phyloP scores from a whole-genome alignment of 2,797 vertebrate genomes.

The Nothura maculosa region DNA sequence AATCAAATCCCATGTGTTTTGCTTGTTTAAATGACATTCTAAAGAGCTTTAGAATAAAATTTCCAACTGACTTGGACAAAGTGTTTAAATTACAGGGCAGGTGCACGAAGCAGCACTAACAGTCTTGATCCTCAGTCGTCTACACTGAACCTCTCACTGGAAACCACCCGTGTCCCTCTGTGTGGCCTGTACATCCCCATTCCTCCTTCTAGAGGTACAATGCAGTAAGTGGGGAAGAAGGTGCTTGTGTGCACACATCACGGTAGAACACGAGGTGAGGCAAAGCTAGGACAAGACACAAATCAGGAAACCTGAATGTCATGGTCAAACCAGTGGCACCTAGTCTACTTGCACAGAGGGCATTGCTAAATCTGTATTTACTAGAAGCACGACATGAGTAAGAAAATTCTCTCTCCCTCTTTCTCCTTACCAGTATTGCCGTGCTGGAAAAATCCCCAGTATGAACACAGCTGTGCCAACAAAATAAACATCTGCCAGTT shows the following conservation, averaged over 20 bases:
- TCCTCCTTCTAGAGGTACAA: neutral
- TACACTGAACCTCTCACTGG: neutral
- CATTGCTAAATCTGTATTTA: neutral
- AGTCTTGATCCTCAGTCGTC: neutral
- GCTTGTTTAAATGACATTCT: neutral
- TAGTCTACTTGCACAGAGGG: neutral
- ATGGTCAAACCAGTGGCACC: neutral
- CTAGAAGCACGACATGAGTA: neutral
- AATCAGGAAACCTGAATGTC: neutral
- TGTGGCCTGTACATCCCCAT: accelerated
- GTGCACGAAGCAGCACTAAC: neutral
- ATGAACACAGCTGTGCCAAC: neutral
- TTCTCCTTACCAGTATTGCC: too few relatives aligned
- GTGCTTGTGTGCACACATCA: neutral
- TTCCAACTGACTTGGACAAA: neutral
- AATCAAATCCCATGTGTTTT: neutral
- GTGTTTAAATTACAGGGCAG: neutral
- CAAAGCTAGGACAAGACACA: neutral
- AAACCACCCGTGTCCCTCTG: accelerated
- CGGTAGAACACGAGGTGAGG: neutral
- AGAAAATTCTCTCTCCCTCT: neutral
- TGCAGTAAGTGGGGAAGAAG: neutral
- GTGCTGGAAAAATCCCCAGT: neutral
- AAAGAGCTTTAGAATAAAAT: neutral
- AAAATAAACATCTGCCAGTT: neutral